Evolutionary conservation across 2,888 invertebrate species (phyloP).

Genomic region (Liodrosophila aerea): DNA sequence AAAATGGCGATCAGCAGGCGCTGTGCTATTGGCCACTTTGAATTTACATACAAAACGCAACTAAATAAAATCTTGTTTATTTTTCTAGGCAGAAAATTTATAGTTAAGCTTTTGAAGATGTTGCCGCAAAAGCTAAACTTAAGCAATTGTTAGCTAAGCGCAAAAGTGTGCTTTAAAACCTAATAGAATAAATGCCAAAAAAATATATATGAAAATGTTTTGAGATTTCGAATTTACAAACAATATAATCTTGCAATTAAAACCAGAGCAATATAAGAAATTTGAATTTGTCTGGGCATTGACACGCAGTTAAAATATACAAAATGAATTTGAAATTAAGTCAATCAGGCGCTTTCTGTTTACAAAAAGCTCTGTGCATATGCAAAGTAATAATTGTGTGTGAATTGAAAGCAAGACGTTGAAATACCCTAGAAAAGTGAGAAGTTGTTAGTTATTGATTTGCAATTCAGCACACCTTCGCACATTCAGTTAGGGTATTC

Average conservation of each 20-base stretch:
- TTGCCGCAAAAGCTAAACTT: slow-evolving; percentile 45
- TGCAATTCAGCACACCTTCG: background rate
- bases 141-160: slow-evolving; percentile 27
- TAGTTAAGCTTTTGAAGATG: slow-evolving; percentile 38
- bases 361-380: background rate
- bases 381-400: background rate
- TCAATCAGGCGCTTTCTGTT: slow-evolving; percentile 12
- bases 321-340: slow-evolving; percentile 21
- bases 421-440: slow-evolving; percentile 6
- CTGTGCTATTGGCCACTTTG: slow-evolving; percentile 36
- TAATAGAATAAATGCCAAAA: no score
- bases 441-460: background rate
- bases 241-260: slow-evolving; percentile 2
- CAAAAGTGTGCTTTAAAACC: slow-evolving; percentile 57
- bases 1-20: slow-evolving; percentile 36
- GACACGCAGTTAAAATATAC: slow-evolving; percentile 20
- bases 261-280: background rate
- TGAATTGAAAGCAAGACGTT: background rate
- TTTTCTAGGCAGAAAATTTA: slow-evolving; percentile 7
- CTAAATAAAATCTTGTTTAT: slow-evolving; percentile 8
- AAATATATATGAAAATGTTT: no score
- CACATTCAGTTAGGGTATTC: slow-evolving; percentile 2
- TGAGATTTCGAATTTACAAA: no score
- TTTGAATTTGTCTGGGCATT: slow-evolving; percentile 23
- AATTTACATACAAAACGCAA: slow-evolving; percentile 9